These are phyloP conservation scores for Butorides virescens DNA, from an alignment of 2,113 vertebrate species.

Conservation along the genomic window DNA sequence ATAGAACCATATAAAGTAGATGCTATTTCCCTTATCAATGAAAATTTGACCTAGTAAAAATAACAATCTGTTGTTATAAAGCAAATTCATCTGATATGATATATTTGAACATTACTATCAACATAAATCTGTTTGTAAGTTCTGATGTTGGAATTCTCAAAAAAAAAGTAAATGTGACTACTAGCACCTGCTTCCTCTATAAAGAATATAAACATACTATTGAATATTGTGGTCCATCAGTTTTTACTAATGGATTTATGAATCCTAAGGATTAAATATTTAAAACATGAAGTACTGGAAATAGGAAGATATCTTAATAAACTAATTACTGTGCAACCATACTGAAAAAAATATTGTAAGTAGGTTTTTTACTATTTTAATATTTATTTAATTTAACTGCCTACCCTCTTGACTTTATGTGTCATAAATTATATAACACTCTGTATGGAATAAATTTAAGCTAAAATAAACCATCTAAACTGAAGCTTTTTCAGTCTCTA, in stretches of 20 bases:
- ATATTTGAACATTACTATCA: not conserved
- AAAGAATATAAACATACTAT: not conserved
- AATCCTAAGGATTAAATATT: not conserved
- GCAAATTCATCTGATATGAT: not conserved
- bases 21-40: not conserved
- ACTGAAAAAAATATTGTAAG: not conserved
- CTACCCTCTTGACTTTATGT: fast-evolving
- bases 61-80: not conserved
- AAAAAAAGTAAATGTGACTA: not conserved
- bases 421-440: not conserved
- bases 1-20: not conserved
- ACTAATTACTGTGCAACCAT: not conserved
- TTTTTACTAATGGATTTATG: not conserved
- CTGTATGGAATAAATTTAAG: not conserved
- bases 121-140: not conserved
- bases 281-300: not conserved
- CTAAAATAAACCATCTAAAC: not conserved
- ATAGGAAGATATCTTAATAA: not conserved
- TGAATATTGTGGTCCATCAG: not conserved
- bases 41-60: not conserved
- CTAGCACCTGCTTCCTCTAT: not conserved
- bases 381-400: not conserved
- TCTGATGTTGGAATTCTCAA: not conserved
- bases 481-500: not conserved
- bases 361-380: not conserved